These are phyloP conservation scores for Trisateles emortualis DNA, from an alignment of 2,888 invertebrate species.

Conservation along the genomic window DNA sequence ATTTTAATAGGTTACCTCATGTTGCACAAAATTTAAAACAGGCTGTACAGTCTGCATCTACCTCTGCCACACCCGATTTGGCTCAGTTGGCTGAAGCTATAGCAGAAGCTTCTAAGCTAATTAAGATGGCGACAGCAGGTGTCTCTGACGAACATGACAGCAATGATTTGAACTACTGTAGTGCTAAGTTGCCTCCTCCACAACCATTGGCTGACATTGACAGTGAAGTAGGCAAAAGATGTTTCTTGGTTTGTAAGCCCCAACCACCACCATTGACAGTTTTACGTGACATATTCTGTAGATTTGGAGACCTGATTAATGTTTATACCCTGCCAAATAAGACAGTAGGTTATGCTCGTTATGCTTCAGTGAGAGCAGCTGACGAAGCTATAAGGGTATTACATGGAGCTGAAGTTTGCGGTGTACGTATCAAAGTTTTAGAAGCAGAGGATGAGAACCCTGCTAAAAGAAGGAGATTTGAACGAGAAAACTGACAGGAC, in stretches of 20 bases:
- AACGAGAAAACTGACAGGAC: slow-evolving; percentile 36
- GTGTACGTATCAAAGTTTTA: slow-evolving; percentile 94
- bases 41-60: slow-evolving; percentile 60
- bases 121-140: slow-evolving; percentile 88
- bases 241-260: slow-evolving; percentile 89
- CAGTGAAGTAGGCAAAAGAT: slow-evolving; percentile 88
- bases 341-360: slow-evolving; percentile 97
- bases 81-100: slow-evolving; percentile 91
- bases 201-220: slow-evolving; percentile 91
- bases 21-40: slow-evolving; percentile 65
- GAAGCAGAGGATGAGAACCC: slow-evolving; percentile 91
- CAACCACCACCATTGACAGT: slow-evolving; percentile 92
- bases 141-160: slow-evolving; percentile 56
- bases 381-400: slow-evolving; percentile 89
- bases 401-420: slow-evolving; percentile 96
- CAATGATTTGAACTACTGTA: slow-evolving; percentile 85
- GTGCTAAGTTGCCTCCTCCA: slow-evolving; percentile 90
- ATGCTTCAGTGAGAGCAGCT: slow-evolving; percentile 91
- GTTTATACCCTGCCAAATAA: slow-evolving; percentile 95
- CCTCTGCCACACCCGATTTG: slow-evolving; percentile 80
- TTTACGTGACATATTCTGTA: slow-evolving; percentile 95
- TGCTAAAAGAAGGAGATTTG: slow-evolving; percentile 60
- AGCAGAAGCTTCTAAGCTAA: slow-evolving; percentile 91
- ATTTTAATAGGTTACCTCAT: slow-evolving; percentile 58
- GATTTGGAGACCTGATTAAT: slow-evolving; percentile 96